Conservation (phyloP, 2,888 invertebrate genomes). For the Nomada ruficornis region DNA sequence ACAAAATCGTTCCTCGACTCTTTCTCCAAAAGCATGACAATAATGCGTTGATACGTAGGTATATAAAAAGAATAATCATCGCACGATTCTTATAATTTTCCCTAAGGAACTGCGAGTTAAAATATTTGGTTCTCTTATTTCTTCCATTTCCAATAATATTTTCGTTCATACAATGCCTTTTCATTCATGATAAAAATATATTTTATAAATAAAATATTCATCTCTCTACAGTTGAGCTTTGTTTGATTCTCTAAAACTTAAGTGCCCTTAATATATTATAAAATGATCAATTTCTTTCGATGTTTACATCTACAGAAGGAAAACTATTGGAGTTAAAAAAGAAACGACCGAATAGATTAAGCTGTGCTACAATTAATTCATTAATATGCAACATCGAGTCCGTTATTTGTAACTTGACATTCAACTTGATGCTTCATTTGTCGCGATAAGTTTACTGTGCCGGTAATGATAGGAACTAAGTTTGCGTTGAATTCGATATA, state of each 20-base stretch:
- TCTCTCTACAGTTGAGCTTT: constrained; percentile 26
- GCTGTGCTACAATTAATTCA: constrained; percentile 1
- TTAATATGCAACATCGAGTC: constrained; percentile 6
- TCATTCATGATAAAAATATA: constrained; percentile 13
- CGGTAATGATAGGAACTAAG: constrained; percentile 77
- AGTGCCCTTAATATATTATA: neutral
- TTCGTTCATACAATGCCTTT: constrained; percentile 1
- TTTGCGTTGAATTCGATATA: constrained; percentile 59
- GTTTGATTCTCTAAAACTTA: constrained; percentile 11
- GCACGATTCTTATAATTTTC: neutral
- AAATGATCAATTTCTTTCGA: neutral
- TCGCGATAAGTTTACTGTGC: constrained; percentile 38
- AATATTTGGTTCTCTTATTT: constrained; percentile 4
- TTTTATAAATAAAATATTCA: constrained; percentile 32
- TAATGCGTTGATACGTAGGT: neutral
- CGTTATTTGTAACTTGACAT: constrained; percentile 17
- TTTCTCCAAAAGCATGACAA: constrained; percentile 12
- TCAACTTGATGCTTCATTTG: neutral
- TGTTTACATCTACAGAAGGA: neutral
- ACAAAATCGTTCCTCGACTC: constrained; percentile 32
- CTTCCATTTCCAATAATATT: neutral
- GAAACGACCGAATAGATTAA: constrained; percentile 8
- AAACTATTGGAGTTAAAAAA: constrained; percentile 20
- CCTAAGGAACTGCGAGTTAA: constrained; percentile 20
- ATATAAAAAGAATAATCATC: constrained; percentile 11